Percentiles rank a stretch among this genome's conserved stretches.
phyloP scores from a whole-genome alignment of 2,797 vertebrate genomes.

The Astyanax mexicanus region DNA sequence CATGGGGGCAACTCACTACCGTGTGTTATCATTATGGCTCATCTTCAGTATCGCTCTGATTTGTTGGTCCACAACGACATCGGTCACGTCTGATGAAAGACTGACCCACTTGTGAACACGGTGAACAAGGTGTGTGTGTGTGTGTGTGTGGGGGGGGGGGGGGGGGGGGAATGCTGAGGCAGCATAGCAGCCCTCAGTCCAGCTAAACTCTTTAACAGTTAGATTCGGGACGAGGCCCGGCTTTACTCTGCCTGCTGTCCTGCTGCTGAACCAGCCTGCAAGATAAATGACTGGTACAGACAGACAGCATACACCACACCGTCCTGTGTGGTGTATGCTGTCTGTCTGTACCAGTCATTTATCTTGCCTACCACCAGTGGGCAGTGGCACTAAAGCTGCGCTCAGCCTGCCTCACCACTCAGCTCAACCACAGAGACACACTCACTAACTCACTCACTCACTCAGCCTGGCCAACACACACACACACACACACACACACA shows the following conservation, averaged over 20 bases:
- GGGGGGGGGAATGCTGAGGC: conserved; percentile 12
- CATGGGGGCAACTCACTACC: neutral
- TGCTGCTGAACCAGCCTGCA: conserved; percentile 11
- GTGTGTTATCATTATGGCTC: neutral
- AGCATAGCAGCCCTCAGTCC: neutral
- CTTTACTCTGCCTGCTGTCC: neutral
- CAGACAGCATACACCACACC: neutral
- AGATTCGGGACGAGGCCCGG: neutral
- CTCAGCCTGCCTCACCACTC: conserved; percentile 55
- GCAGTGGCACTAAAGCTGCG: conserved; percentile 81
- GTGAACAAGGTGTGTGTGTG: neutral
- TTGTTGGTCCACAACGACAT: neutral
- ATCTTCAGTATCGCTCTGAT: neutral
- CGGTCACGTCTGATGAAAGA: neutral
- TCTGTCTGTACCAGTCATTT: conserved; percentile 72
- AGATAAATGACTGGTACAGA: conserved; percentile 76
- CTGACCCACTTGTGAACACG: neutral
- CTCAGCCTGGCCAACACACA: conserved; percentile 27
- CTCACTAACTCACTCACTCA: conserved; percentile 31
- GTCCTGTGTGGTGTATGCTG: neutral
- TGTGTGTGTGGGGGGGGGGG: neutral
- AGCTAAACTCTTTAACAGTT: neutral
- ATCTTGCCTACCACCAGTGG: conserved; percentile 82
- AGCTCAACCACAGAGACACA: conserved; percentile 48
- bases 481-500: conserved; percentile 43